Base-by-base conservation (phyloP, 1,140 invertebrate genomes). In the Drosophila eugracilis region DNA sequence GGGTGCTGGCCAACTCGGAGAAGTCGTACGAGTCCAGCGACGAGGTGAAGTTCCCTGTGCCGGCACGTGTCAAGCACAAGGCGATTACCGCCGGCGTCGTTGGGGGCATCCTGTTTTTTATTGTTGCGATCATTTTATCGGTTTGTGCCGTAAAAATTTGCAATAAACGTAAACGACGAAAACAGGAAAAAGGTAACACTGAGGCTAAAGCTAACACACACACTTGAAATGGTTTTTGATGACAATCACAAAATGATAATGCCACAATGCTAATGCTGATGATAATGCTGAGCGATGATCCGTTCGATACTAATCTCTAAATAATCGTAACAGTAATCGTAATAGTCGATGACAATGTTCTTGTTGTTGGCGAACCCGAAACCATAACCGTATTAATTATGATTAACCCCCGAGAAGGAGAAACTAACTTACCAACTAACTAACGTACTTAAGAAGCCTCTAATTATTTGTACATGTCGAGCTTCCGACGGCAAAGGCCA, bases 101-200 rank as follows among this genome's bases (percentile, higher is more conserved):
- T 50, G 97, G 97, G 76, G 97, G 97, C 70, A 96, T 99, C 86
- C 94, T 98, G 78, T 98, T 98, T 94, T 98, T 98, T 94, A 97
- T 98, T 89, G 97, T 98, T 83, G 97, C 97, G 91, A 98, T 98
- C 92, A 98, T 98, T 91, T 94, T 98, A 81, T 97, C 97, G 66
- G 96, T 98, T 88, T 98, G 97, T 94, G 96, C 97, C 77, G 97
- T 99, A 84, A 98, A 98, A 94, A 98, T 98, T 92, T 98, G 97
- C 94, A 98, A 98, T 94, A 97, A 98, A 93, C 93, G 97, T 90
- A 98, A 98, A 93, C 94, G 97, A 92, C 95, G 97, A 94, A 98
- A 98, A 95, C 97, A 98, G 93, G 97, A 98, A 93, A 98, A 98
- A 97, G 97, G 97, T 98, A 94, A 93, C 92, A 91, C 78, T 88